Percentiles rank a stretch among this genome's conserved stretches.
Evolutionary conservation across 2,113 vertebrate species (phyloP).

Genomic region (Solenodon paradoxus): DNA sequence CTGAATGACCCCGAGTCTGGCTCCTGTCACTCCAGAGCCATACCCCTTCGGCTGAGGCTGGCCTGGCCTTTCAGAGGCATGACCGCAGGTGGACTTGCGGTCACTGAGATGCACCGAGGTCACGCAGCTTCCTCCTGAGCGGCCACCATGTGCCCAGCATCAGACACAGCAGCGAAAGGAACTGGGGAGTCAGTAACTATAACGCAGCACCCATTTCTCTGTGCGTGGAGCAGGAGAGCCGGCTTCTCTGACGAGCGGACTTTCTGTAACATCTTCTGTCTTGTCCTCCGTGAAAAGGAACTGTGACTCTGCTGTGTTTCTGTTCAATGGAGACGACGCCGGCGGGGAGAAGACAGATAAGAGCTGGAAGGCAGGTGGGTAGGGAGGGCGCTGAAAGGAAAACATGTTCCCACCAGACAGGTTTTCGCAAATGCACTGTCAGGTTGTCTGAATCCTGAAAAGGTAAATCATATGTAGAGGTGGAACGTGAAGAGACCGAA

Average conservation of each 20-base stretch:
- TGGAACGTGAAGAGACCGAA: too few species aligned
- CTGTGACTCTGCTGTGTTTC: neutral
- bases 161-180: neutral
- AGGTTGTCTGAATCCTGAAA: conserved; percentile 23
- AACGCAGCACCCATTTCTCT: neutral
- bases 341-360: neutral
- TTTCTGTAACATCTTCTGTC: conserved; percentile 44
- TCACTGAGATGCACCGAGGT: neutral
- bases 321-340: conserved; percentile 39
- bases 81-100: neutral
- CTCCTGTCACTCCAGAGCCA: neutral
- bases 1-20: neutral
- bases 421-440: neutral
- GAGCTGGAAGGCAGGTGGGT: neutral
- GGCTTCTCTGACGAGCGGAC: conserved; percentile 47
- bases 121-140: neutral
- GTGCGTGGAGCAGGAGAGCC: conserved; percentile 2
- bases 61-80: neutral
- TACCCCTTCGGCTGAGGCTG: neutral
- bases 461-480: too few species aligned
- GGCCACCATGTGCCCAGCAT: neutral
- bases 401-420: neutral
- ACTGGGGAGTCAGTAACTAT: neutral
- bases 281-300: conserved; percentile 7
- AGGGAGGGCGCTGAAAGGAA: neutral